Evolutionary conservation across 2,888 invertebrate genomes (phyloP), one percentile per base, ranked within the genome.

Genomic region (Drosophila suboccidentalis): DNA sequence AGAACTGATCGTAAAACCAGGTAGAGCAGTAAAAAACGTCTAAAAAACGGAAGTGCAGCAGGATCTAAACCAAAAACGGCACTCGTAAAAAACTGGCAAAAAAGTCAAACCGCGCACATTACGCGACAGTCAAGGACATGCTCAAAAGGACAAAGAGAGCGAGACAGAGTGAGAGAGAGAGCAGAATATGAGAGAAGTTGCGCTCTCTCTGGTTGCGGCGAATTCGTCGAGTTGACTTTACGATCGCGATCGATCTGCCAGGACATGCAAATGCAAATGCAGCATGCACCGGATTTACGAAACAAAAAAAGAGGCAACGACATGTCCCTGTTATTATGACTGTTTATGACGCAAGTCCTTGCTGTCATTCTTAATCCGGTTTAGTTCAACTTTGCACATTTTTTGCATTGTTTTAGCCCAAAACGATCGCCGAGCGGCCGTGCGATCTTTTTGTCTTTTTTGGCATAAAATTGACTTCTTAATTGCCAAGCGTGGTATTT

Each of bases 381-480:
- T 90, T 90, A 87, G 90, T 88, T 83, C 78, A 90, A 71, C 69
- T 82, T 78, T 75, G 80, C 72, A 80, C 74, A 83, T 87, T 88
- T 78, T 86, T 89, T 89, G 71, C 79, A 80, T 76, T 86, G 87
- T 80, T 75, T 82, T 79, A 41, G 38, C 1, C 39, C 38, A 46
- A 26, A 46, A 26, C 39, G 49, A 60, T 26, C 58, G 26, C 54
- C 67, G 63, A 5, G 9, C 13, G 55, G 26, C 57, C 29, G 17
- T 49, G 34, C 49, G 57, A 49, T 81, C 67, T 84, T 71, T 76
- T 70, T 76, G 60, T 69, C 61, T 66, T 72, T 84, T 85, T 82
- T 78, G 71, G 71, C 61, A 58, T 65, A 81, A 86, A 87, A 84
- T 86, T 90, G 90, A 90, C 90, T 90, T 90, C 84, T 89, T 90